These are phyloP conservation scores for Onthophagus sagittarius DNA, from an alignment of 2,888 invertebrate genomes.

Conservation along the genomic window DNA sequence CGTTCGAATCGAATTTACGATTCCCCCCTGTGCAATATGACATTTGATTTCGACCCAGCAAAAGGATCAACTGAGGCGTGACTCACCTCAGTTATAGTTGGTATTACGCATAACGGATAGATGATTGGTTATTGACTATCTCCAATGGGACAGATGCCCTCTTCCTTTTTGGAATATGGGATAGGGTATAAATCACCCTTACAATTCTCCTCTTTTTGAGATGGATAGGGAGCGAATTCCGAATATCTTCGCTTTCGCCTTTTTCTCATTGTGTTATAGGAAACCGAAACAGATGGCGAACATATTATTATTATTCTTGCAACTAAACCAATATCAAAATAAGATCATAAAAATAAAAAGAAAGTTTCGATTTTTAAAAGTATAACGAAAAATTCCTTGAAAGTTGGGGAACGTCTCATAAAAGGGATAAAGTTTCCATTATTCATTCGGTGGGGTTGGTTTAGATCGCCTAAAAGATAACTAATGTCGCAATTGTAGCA, in stretches of 20 bases:
- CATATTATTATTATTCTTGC: too few species aligned
- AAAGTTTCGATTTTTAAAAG: neutral
- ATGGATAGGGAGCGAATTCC: too few species aligned
- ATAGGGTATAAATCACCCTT: neutral
- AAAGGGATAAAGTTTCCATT: slow-evolving; percentile 35
- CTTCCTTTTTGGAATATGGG: neutral
- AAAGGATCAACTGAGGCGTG: neutral
- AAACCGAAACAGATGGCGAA: too few species aligned
- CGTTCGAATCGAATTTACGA: slow-evolving; percentile 1
- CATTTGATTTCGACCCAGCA: neutral
- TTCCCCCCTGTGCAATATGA: neutral
- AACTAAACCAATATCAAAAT: too few species aligned
- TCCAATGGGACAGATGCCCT: slow-evolving; percentile 41
- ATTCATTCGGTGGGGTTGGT: slow-evolving; percentile 36
- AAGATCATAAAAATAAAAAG: too few species aligned
- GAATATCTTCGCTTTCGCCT: too few species aligned
- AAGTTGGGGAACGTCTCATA: slow-evolving; percentile 2
- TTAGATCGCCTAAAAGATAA: slow-evolving; percentile 44
- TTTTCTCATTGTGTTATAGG: too few species aligned
- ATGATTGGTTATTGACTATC: slow-evolving; percentile 42
- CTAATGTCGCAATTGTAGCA: slow-evolving; percentile 45
- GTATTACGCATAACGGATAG: slow-evolving; percentile 32
- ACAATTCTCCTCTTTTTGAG: neutral
- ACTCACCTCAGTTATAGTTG: slow-evolving; percentile 39
- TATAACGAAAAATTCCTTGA: neutral